Evolutionary conservation across 2,888 invertebrate species (phyloP), one percentile per base, ranked within the genome.

Genomic region (Timandra comae): DNA sequence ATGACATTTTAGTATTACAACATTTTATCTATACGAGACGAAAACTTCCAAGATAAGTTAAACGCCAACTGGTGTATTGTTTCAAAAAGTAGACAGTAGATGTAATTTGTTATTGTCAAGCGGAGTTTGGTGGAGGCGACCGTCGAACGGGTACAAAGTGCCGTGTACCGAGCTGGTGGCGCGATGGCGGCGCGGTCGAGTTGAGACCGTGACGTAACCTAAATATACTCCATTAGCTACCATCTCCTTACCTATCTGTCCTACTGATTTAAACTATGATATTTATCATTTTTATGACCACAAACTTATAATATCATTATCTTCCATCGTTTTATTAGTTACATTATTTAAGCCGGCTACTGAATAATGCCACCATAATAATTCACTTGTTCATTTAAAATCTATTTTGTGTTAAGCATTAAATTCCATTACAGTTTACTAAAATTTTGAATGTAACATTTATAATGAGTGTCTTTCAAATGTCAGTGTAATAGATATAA

Each of bases 1-100:
- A 84, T 84, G 82, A 81, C 81, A 81, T 81, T 84, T 84, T 80
- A 81, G 80, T 82, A 78, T 75, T 82, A 82, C 79, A 82, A 78
- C 79, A 74, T 70, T 77, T 79, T 84, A 84, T 84, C 81, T 79
- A 75, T 67, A 71, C 66, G 68, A 74, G 74, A 78, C 78, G 77
- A 82, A 80, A 82, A 81, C 72, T 78, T 63, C 61, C 53, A 50
- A 84, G 84, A 82, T 84, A 82, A 81, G 68, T 78, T 81, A 82
- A 84, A 82, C 84, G 78, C 73, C 76, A 74, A 76, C 75, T 73
- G 72, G 78, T 81, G 80, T 81, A 84, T 84, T 82, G 84, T 84
- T 82, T 84, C 80, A 77, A 67, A 78, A 73, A 75, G 74, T 69
- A 75, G 77, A 79, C 81, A 75, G 77, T 58, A 75, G 59, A 70